Evolutionary conservation across 2,888 invertebrate species (phyloP), one percentile per base, ranked within the genome.

Genomic region (Drosophila lutescens): DNA sequence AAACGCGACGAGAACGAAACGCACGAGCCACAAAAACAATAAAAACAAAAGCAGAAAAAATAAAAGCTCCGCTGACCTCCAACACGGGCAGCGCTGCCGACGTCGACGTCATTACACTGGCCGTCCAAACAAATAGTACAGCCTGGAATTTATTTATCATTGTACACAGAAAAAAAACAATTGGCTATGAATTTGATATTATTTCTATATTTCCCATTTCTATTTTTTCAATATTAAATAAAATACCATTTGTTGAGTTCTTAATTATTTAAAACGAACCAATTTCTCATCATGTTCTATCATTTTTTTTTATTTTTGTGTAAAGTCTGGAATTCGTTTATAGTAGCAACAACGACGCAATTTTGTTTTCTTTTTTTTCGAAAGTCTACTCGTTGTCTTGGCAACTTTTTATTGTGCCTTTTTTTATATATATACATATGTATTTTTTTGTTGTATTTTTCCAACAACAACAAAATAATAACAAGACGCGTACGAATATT

Each of bases 341-440:
- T 43, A 26, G 17, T 32, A 56, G 76, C 88, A 81, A 47, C 15
- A 78, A 72, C 86, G 88, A 76, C 83, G 83, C 83, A 83, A 74
- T 89, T 86, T 54, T 58, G 51, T 50, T 46, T 63, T 32, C 47
- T 74, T 88, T 32, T 72, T 69, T 60, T 60, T 60, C 44, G 84
- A 80, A 88, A 80, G 89, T 83, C 81, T 78, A 60, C 70, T 59
- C 79, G 80, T 83, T 66, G 83, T 88, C 83, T 87, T 89, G 83
- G 74, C 68, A 74, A 83, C 89, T 81, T 89, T 85, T 65, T 71
- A 77, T 70, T 61, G 30, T 47, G 32, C 32, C 53, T 54, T 43
- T 15, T 36, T 44, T 30, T 58, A 8, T 34, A 5, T 10, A 9
- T 36, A 3, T 36, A 36, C 4, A 4, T 36, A 12, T 13, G n/a